A percentile compares a stretch with the other conserved stretches of the same genome.
These are phyloP conservation scores for Albula goreensis DNA, from an alignment of 2,113 vertebrate species.

Conservation along the genomic window DNA sequence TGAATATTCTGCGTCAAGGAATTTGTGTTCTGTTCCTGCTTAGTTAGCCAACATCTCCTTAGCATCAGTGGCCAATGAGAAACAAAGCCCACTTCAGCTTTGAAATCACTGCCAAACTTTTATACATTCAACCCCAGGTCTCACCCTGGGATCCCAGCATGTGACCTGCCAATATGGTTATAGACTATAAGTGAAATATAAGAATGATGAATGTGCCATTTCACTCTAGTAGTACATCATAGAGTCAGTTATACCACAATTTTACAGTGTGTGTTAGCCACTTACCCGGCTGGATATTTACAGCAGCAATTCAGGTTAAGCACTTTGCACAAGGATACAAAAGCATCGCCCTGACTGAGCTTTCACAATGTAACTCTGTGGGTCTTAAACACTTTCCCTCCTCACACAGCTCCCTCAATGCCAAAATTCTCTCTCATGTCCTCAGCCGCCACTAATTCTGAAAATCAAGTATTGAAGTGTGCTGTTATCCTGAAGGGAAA, in stretches of 20 bases:
- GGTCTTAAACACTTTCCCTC: not conserved
- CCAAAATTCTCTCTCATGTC: not conserved
- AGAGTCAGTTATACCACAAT: not conserved
- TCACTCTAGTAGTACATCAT: not conserved
- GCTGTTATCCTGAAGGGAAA: not conserved
- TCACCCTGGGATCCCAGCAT: too few relatives aligned
- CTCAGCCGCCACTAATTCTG: not conserved
- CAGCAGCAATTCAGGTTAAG: not conserved
- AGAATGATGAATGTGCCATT: not conserved
- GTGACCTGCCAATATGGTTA: not conserved
- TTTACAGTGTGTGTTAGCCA: not conserved
- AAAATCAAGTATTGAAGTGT: not conserved
- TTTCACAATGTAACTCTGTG: not conserved
- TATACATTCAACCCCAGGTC: too few relatives aligned
- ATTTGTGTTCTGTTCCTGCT: too few relatives aligned
- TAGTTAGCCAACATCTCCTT: too few relatives aligned
- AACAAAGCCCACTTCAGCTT: too few relatives aligned
- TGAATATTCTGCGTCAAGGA: too few relatives aligned
- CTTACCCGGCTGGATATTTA: not conserved
- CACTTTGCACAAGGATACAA: not conserved
- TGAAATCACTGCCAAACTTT: too few relatives aligned
- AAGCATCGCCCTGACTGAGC: not conserved
- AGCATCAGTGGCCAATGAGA: too few relatives aligned
- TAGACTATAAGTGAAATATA: not conserved
- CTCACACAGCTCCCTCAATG: not conserved